Conservation (phyloP, 2,797 vertebrate genomes). For the Ataeniobius toweri region DNA sequence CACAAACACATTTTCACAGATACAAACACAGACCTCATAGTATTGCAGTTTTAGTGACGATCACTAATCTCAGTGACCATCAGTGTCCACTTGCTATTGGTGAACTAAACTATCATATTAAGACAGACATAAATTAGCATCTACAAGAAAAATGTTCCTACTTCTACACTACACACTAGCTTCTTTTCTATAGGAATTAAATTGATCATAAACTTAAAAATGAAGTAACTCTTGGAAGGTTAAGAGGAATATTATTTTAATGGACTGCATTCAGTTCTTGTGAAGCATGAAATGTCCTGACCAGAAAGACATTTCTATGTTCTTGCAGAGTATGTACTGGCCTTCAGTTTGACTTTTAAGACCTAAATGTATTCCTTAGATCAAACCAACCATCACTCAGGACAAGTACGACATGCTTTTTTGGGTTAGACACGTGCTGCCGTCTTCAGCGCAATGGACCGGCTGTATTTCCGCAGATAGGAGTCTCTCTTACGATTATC, state of each 20-base stretch:
- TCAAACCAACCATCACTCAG: background rate
- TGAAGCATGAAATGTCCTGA: background rate
- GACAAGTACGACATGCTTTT: background rate
- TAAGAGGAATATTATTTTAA: background rate
- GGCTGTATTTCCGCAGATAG: background rate
- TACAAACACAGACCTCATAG: constrained; percentile 33
- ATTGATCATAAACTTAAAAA: background rate
- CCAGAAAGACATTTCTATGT: background rate
- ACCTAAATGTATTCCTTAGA: background rate
- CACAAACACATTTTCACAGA: constrained; percentile 24
- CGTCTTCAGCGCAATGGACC: background rate
- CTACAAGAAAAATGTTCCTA: background rate
- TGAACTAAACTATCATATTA: background rate
- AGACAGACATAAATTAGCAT: background rate
- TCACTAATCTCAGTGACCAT: too few species aligned
- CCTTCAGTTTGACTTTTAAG: background rate
- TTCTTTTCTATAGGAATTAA: background rate
- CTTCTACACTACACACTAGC: too few species aligned
- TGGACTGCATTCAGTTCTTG: background rate
- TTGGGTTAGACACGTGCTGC: background rate
- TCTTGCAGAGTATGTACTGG: too few species aligned
- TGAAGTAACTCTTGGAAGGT: background rate
- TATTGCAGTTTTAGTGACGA: background rate
- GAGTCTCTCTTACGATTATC: background rate
- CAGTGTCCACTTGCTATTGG: too few species aligned